Base-by-base conservation (phyloP, 2,797 vertebrate species). In the Brachymystax lenok region DNA sequence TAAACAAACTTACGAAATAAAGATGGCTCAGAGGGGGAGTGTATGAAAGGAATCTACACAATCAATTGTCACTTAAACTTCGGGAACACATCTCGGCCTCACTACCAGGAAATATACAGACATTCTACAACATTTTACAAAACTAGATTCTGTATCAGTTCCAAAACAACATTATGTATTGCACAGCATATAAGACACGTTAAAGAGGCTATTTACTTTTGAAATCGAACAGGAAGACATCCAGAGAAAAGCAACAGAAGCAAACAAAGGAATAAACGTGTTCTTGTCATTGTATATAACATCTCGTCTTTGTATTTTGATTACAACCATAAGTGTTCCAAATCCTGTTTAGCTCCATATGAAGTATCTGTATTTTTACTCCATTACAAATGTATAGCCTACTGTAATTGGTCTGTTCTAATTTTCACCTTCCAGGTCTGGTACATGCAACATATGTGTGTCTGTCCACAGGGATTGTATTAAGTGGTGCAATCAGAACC, bases 1-100 rank as follows among this genome's bases (percentile, higher is more conserved):
- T 88, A 86, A 71, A 85, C 83, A 88, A 92, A 92, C 87, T 87
- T 89, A 90, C 91, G 88, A 93, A 90, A 91, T 88, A 88, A 79
- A 86, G 87, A 87, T 88, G 81, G 77, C 89, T 76, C 88, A 88
- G 88, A 88, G 40, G 40, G 89, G 78, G 83, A 83, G 81, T 76
- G 74, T 88, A 90, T 90, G 81, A 91, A 91, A 90, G 83, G 76
- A 79, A 89, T 77, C 82, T 70, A 85, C 89, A 89, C 89, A 85
- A 90, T 92, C 88, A 87, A 79, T 82, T 91, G 88, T 90, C 90
- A 92, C 82, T 86, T 83, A 87, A 87, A 90, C 80, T 88, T 84
- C 83, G 86, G 87, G 80, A 84, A 90, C 92, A 90, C 88, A 89
- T 84, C 85, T 80, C 33, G 51, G 80, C 70, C 82, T 79, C 80